phyloP scores from a whole-genome alignment of 2,888 invertebrate species.

The Drosophila setosimentum region DNA sequence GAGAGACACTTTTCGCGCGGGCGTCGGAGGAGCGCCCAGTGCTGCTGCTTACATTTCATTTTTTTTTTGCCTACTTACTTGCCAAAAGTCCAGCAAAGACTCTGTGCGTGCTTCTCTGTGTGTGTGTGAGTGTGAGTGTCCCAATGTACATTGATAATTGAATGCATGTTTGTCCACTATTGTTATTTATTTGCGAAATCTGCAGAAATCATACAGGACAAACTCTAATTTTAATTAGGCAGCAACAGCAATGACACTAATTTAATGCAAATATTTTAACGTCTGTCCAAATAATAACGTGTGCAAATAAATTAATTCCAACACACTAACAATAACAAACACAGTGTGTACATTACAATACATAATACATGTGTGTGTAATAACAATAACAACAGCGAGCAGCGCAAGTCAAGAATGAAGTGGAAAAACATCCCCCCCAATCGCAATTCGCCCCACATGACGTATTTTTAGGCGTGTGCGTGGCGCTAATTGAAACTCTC shows the following conservation, averaged over 20 bases:
- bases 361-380: conserved; percentile 40
- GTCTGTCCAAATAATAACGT: conserved; percentile 28
- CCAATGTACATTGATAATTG: conserved; percentile 4
- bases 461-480: conserved; percentile 67
- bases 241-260: conserved; percentile 52
- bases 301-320: conserved; percentile 67
- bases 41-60: conserved; percentile 36
- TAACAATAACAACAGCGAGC: conserved; percentile 36
- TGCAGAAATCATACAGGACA: conserved; percentile 47
- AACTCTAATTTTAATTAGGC: conserved; percentile 60
- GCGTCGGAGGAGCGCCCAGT: conserved; percentile 67
- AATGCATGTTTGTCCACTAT: conserved; percentile 17
- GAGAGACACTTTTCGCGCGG: conserved; percentile 70
- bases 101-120: conserved; percentile 14
- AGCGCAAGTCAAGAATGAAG: conserved; percentile 78
- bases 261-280: conserved; percentile 60
- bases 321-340: conserved; percentile 50
- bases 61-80: conserved; percentile 55
- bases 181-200: conserved; percentile 48
- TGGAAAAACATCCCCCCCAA: conserved; percentile 60
- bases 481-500: conserved; percentile 76
- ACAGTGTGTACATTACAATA: conserved; percentile 29
- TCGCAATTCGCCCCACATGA: conserved; percentile 38
- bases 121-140: conserved; percentile 16
- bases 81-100: conserved; percentile 53